A percentile compares a stretch with the other conserved stretches of the same genome.
Evolutionary conservation across 2,888 invertebrate species (phyloP).

Genomic region (Hyposoter dolosus): DNA sequence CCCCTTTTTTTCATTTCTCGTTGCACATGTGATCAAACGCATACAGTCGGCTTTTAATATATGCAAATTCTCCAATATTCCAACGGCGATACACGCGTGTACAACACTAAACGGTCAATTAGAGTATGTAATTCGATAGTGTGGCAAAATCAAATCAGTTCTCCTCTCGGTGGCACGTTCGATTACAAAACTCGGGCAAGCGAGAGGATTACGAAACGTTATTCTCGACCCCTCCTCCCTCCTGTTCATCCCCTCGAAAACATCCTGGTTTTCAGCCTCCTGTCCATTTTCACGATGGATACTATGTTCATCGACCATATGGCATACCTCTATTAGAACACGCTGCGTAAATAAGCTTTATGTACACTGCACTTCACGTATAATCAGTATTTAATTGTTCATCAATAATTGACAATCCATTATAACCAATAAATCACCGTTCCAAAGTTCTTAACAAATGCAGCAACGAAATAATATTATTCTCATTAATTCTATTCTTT

Average conservation of each 20-base stretch:
- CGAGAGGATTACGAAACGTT: slow-evolving; percentile 52
- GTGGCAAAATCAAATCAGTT: slow-evolving; percentile 62
- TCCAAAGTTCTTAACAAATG: neutral
- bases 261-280: slow-evolving; percentile 40
- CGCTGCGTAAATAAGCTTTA: slow-evolving; percentile 19
- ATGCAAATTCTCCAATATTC: slow-evolving; percentile 46
- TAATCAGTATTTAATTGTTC: neutral
- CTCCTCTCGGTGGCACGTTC: slow-evolving; percentile 58
- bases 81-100: slow-evolving; percentile 16
- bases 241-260: slow-evolving; percentile 5
- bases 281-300: slow-evolving; percentile 43
- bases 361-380: neutral
- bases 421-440: neutral
- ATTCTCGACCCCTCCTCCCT: neutral
- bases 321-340: slow-evolving; percentile 27
- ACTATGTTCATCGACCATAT: slow-evolving; percentile 19
- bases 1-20: neutral
- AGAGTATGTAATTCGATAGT: slow-evolving; percentile 58
- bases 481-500: neutral
- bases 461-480: neutral
- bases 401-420: neutral
- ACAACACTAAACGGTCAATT: slow-evolving; percentile 52
- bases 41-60: slow-evolving; percentile 19
- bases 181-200: slow-evolving; percentile 50
- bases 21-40: neutral